Evolutionary conservation across 2,888 invertebrate genomes (phyloP).

Genomic region (Scaptomyza tumidula): DNA sequence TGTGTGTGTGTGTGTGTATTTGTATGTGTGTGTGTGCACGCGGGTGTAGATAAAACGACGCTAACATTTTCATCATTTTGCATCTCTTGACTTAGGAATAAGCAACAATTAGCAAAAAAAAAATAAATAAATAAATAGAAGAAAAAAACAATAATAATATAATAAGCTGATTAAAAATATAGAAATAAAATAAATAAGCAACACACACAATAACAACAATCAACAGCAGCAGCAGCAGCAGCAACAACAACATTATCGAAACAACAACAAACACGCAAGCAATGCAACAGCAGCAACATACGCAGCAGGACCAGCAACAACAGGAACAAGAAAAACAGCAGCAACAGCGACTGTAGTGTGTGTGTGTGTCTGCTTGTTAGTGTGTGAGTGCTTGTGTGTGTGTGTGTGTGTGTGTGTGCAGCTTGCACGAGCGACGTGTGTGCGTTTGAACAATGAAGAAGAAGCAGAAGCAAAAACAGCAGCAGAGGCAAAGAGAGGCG

Average conservation of each 20-base stretch:
- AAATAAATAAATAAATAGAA: neutral
- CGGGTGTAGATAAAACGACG: constrained; percentile 53
- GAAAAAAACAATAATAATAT: too few species aligned
- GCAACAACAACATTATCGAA: constrained; percentile 24
- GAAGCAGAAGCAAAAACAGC: constrained; percentile 74
- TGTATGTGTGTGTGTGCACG: constrained; percentile 17
- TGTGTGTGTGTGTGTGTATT: constrained; percentile 17
- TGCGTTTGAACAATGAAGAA: constrained; percentile 77
- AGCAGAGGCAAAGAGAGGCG: constrained; percentile 42
- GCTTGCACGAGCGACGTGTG: constrained; percentile 67
- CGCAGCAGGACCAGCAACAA: constrained; percentile 28
- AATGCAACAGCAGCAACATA: constrained; percentile 34
- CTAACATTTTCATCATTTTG: constrained; percentile 14
- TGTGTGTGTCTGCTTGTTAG: constrained; percentile 34
- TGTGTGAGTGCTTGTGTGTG: constrained; percentile 48
- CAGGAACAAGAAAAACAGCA: constrained; percentile 30
- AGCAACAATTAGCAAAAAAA: constrained; percentile 25
- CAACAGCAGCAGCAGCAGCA: constrained; percentile 20
- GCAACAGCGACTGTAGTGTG: constrained; percentile 61
- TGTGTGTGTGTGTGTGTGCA: constrained; percentile 52
- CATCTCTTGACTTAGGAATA: neutral
- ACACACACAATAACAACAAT: constrained; percentile 14
- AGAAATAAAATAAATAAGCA: constrained; percentile 11
- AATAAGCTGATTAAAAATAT: constrained; percentile 2
- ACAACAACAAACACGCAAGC: constrained; percentile 25